Conservation (phyloP, 2,113 vertebrate species). For the Silurus asotus region DNA sequence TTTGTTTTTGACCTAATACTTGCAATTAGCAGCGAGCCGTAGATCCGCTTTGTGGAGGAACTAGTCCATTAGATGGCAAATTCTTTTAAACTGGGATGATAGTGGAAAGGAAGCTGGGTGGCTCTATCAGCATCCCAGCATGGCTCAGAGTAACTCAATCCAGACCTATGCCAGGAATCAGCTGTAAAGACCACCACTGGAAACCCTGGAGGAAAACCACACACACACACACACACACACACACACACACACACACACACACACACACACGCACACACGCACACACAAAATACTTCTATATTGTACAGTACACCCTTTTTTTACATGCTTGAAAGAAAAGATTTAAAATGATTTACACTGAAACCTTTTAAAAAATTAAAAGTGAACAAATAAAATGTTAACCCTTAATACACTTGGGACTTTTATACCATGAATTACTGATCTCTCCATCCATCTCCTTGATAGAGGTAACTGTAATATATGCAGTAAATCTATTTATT, state of each 20-base stretch:
- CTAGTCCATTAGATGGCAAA: constrained; percentile 6
- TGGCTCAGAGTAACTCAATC: constrained; percentile 57
- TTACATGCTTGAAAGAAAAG: neutral
- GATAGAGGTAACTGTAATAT: neutral
- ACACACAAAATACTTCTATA: neutral
- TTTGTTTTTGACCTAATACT: constrained; percentile 43
- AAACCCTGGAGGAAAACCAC: constrained; percentile 60
- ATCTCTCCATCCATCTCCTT: neutral
- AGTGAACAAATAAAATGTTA: neutral
- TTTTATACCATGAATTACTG: neutral
- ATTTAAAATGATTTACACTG: neutral
- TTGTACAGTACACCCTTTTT: neutral
- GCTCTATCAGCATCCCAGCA: constrained; percentile 69
- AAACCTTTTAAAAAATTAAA: neutral
- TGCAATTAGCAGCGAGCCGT: constrained; percentile 33
- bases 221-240: constrained; percentile 37
- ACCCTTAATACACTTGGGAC: neutral
- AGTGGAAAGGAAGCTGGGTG: constrained; percentile 63
- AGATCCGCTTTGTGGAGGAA: neutral
- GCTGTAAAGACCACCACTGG: constrained; percentile 61
- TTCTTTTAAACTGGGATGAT: constrained; percentile 48
- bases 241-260: neutral
- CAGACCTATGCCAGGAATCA: constrained; percentile 63
- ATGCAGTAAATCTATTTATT: neutral
- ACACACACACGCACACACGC: constrained; percentile 27